Evolutionary conservation across 1,140 invertebrate species (phyloP), one percentile per base, ranked within the genome.

Genomic region (Drosophila subpulchrella): DNA sequence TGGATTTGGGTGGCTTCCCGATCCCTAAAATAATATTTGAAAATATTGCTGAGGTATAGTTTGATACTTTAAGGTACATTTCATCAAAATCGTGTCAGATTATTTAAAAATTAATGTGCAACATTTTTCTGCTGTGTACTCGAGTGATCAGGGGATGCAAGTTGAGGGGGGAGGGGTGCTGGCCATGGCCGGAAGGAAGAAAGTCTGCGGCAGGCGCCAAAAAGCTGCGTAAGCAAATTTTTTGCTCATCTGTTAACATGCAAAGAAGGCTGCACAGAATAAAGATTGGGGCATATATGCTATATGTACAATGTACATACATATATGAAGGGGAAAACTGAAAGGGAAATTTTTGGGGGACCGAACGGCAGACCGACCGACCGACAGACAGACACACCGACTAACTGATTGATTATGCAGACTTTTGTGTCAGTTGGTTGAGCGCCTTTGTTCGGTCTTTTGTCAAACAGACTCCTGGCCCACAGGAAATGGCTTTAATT

Each of bases 351-450:
- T 55, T 42, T 46, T 3, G 38, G 13, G 36, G 27, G 34, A 17
- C 10, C 20, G 34, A 63, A 20, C 20, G n/a, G n/a, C n/a, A n/a
- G n/a, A n/a, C 53, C 53, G 30, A 38, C 30, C 20, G 12, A 30
- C 12, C 13, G 42, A 65, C 61, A 55, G 30, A 39, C 17, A n/a
- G 32, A 34, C 55, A 34, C 15, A 63, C 60, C 30, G 24, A 48
- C 56, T 72, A 60, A 70, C 84, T 89, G 85, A 89, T 89, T 89
- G 84, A 89, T 89, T 89, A 90, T 89, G 84, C 84, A 81, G 84
- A 89, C 80, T 90, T 84, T 84, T 84, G 84, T 90, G 85, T 89
- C 85, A 81, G 77, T 84, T 84, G 73, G 72, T 60, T 76, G 63
- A 76, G 75, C 75, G 60, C 68, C 63, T 79, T 78, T 78, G 75